Evolutionary conservation across 2,113 vertebrate species (phyloP).

Genomic region (Excalfactoria chinensis): DNA sequence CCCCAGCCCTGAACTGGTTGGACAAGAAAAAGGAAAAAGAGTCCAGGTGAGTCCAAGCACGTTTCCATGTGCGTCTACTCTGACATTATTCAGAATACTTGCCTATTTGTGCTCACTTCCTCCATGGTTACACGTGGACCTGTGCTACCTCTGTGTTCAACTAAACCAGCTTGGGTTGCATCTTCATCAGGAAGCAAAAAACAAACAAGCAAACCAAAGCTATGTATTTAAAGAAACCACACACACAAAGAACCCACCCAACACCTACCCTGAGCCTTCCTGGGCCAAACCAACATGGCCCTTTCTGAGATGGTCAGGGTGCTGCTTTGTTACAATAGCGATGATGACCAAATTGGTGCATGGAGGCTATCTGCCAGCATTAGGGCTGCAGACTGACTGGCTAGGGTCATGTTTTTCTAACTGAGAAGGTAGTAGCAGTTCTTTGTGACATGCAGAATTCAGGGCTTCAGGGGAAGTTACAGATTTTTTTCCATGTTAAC

Average conservation of each 20-base stretch:
- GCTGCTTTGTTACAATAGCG: slow-evolving; percentile 18
- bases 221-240: not conserved
- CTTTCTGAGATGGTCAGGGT: not conserved
- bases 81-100: slow-evolving; percentile 47
- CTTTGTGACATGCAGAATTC: slow-evolving; percentile 38
- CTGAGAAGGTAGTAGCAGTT: slow-evolving; percentile 67
- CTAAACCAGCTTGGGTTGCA: not conserved
- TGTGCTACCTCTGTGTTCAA: not conserved
- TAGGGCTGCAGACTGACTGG: not conserved
- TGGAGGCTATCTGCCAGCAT: not conserved
- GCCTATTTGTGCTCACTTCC: not conserved
- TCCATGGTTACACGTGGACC: not conserved
- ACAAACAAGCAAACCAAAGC: not conserved
- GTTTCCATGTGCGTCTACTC: not conserved
- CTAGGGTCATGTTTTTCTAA: slow-evolving; percentile 50
- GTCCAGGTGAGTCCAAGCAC: slow-evolving; percentile 33
- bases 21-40: slow-evolving; percentile 35
- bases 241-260: not conserved
- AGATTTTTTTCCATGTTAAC: not conserved
- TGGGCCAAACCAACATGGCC: not conserved
- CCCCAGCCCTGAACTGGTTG: slow-evolving; percentile 34
- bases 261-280: not conserved
- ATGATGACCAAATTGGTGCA: slow-evolving; percentile 20
- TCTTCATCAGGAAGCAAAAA: not conserved
- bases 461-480: slow-evolving; percentile 40